Evolutionary conservation across 2,888 invertebrate species (phyloP).

Genomic region (Notocelia uddmanniana): DNA sequence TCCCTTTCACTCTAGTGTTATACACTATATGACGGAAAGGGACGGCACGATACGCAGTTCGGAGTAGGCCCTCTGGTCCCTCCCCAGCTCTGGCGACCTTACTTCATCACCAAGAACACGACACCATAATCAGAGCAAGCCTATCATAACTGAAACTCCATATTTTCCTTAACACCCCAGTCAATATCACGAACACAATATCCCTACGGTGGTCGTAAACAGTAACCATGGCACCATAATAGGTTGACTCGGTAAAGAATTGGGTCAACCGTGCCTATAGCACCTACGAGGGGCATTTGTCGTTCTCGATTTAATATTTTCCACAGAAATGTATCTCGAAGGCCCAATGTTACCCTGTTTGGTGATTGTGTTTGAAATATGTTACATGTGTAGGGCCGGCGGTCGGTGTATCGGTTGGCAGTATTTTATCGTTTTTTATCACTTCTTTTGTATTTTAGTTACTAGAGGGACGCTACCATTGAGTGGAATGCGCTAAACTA

Average conservation of each 20-base stretch:
- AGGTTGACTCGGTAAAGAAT: slow-evolving; percentile 66
- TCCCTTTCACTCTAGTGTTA: no score
- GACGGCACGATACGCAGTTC: no score
- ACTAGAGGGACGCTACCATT: not conserved
- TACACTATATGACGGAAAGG: no score
- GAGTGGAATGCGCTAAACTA: not conserved
- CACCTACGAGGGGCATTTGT: slow-evolving; percentile 51
- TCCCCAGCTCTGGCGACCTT: no score
- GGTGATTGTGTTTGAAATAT: slow-evolving; percentile 18
- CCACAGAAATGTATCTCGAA: slow-evolving; percentile 33
- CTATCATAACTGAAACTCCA: not conserved
- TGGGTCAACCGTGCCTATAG: slow-evolving; percentile 64
- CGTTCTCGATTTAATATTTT: slow-evolving; percentile 49
- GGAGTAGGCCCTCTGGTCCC: no score
- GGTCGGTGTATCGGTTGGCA: not conserved
- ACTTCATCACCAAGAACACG: no score
- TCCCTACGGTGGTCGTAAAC: slow-evolving; percentile 24
- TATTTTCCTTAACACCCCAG: slow-evolving; percentile 19
- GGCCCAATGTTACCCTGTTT: slow-evolving; percentile 33
- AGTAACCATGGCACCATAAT: slow-evolving; percentile 57
- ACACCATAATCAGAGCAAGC: no score
- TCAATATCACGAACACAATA: slow-evolving; percentile 15
- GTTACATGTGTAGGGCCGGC: not conserved
- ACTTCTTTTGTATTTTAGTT: not conserved
- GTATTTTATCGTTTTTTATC: not conserved